These are phyloP conservation scores for Penaeus chinensis DNA, from an alignment of 1,140 invertebrate genomes.

Conservation along the genomic window DNA sequence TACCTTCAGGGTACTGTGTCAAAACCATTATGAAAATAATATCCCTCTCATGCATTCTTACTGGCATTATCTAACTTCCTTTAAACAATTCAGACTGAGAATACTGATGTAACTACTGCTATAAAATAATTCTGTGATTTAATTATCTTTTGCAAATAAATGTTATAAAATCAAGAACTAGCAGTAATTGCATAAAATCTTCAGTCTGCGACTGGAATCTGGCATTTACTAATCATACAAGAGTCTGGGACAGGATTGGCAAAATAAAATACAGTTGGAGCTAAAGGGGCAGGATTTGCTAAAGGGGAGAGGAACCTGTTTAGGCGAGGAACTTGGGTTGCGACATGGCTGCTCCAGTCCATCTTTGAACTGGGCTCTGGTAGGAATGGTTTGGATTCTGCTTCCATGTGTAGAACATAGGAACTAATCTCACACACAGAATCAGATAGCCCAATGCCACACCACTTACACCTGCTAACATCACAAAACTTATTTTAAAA, in stretches of 20 bases:
- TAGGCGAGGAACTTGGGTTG: conserved; percentile 61
- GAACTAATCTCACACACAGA: conserved; percentile 21
- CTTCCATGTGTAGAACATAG: conserved; percentile 13
- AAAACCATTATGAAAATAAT: conserved; percentile 60
- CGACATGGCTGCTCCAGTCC: conserved; percentile 56
- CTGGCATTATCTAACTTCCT: conserved; percentile 51
- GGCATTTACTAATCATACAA: conserved; percentile 58
- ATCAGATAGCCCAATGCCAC: conserved; percentile 35
- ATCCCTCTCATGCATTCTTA: conserved; percentile 59
- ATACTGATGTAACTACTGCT: conserved; percentile 39
- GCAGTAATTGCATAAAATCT: conserved; percentile 31
- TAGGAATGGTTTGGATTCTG: conserved; percentile 55
- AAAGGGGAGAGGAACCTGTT: conserved; percentile 58
- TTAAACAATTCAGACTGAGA: conserved; percentile 49
- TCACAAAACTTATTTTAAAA: conserved; percentile 16
- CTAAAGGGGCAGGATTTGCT: conserved; percentile 51
- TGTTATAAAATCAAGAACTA: conserved; percentile 3
- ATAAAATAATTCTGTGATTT: conserved; percentile 2
- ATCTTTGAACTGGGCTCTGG: conserved; percentile 51
- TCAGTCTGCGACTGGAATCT: conserved; percentile 53
- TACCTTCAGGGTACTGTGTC: conserved; percentile 52
- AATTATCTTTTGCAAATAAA: conserved; percentile 29
- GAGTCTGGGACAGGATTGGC: conserved; percentile 49
- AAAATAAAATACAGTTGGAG: conserved; percentile 60
- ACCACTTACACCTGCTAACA: conserved; percentile 26